Base-by-base conservation (phyloP, 1,140 invertebrate species). In the Muscidifurax raptorellus region DNA sequence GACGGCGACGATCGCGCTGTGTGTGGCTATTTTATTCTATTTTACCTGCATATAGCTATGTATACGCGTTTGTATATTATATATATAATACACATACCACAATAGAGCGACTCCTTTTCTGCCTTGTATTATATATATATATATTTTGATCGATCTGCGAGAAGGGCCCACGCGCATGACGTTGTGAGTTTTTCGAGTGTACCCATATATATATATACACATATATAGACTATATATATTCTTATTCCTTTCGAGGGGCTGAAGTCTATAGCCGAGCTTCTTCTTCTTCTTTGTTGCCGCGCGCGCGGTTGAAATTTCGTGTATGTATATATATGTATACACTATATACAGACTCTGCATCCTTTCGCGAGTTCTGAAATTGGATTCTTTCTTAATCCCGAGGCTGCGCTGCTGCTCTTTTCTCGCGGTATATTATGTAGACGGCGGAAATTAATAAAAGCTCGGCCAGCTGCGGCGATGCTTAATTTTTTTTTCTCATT, bases 351-450 rank as follows among this genome's bases (percentile, higher is more conserved):
- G 18, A 27, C 22, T 1, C 28, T 15, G n/a, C 79, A 32, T 72
- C 67, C 69, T 81, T 28, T 18, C 67, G 47, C 80, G 66, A 47
- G 71, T 75, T 82, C 69, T 82, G 80, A 82, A 82, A 82, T 82
- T 82, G 71, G 80, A 82, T 75, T 82, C 80, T 40, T 30, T 75
- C 69, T 82, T 82, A 82, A 82, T 74, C 80, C 80, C 32, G 69
- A 69, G 52, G 18, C 52, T n/a, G 52, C 22, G 52, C 44, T 82
- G 52, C 52, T 59, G 52, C 52, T 59, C 52, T 59, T 59, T 59
- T 59, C 52, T 59, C 52, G 52, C 52, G 40, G 9, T 44, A 10
- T 44, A 10, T 44, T 47, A 47, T 47, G n/a, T 40, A 40, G 22
- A 40, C 18, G 25, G 28, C 66, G 66, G 66, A 69, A 69, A 69